Evolutionary conservation across 2,888 invertebrate genomes (phyloP).

Genomic region (Platypus cylindrus): DNA sequence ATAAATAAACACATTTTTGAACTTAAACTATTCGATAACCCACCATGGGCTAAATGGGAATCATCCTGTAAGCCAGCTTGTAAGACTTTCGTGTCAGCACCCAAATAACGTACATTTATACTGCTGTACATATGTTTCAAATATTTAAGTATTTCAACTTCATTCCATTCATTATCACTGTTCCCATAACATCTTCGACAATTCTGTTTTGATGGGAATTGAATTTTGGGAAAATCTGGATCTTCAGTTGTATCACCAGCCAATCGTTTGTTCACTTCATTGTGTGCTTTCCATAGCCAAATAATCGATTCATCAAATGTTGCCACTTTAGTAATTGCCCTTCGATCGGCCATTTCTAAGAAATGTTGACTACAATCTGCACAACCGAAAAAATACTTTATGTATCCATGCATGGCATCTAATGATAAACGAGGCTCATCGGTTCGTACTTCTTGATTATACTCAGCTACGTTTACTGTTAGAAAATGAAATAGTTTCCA

Average conservation of each 20-base stretch:
- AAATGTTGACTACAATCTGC: constrained; percentile 84
- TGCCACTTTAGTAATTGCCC: constrained; percentile 55
- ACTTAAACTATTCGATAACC: constrained; percentile 28
- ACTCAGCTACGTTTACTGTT: constrained; percentile 59
- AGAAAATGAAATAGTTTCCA: constrained; percentile 93
- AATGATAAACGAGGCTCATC: constrained; percentile 44
- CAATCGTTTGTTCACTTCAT: constrained; percentile 80
- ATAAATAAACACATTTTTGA: constrained; percentile 32
- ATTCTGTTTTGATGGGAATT: constrained; percentile 60
- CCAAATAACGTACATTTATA: constrained; percentile 38
- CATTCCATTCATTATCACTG: constrained; percentile 43
- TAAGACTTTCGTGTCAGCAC: constrained; percentile 30
- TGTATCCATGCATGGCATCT: constrained; percentile 73
- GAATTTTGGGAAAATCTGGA: constrained; percentile 75
- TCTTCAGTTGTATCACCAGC: constrained; percentile 83
- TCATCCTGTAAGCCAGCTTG: constrained; percentile 24
- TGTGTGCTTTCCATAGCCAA: constrained; percentile 93
- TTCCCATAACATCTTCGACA: constrained; percentile 61
- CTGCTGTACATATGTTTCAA: constrained; percentile 43
- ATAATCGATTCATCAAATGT: constrained; percentile 65
- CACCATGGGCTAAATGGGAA: constrained; percentile 9
- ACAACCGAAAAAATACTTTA: constrained; percentile 89
- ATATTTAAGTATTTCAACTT: constrained; percentile 49
- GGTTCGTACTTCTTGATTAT: constrained; percentile 26
- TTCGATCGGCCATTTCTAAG: constrained; percentile 63